These are phyloP conservation scores for Cisticola juncidis DNA, from an alignment of 2,113 vertebrate genomes.

Conservation along the genomic window DNA sequence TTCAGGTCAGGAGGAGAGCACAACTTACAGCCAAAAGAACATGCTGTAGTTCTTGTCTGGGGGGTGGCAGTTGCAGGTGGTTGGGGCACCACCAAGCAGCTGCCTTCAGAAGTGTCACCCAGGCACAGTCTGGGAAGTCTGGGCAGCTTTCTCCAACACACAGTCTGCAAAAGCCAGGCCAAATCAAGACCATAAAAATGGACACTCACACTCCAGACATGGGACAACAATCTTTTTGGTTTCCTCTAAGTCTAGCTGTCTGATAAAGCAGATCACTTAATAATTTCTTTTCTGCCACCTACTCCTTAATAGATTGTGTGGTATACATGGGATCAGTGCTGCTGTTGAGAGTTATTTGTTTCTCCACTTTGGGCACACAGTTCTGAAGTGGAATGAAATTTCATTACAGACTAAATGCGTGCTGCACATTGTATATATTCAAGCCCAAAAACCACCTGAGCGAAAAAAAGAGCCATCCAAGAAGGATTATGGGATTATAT, in stretches of 20 bases:
- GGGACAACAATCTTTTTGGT: background rate
- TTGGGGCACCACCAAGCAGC: background rate
- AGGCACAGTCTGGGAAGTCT: background rate
- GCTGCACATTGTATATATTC: background rate
- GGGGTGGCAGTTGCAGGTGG: background rate
- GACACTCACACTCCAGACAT: background rate
- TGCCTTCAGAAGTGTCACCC: background rate
- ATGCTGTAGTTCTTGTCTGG: background rate
- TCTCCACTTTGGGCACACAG: background rate
- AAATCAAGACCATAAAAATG: background rate
- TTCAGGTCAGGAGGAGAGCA: slow-evolving; percentile 20
- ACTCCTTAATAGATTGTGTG: background rate
- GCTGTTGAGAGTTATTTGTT: background rate
- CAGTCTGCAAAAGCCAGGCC: background rate
- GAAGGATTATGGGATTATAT: slow-evolving; percentile 21
- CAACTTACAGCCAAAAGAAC: background rate
- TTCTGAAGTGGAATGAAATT: slow-evolving; percentile 7
- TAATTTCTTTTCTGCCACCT: background rate
- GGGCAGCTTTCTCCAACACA: background rate
- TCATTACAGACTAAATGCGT: background rate
- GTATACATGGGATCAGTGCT: background rate
- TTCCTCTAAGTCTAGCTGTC: background rate
- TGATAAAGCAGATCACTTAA: background rate
- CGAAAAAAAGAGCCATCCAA: background rate
- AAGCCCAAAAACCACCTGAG: background rate